Evolutionary conservation across 2,888 invertebrate species (phyloP), one percentile per base, ranked within the genome.

Genomic region (Phoenoteleia sp.): DNA sequence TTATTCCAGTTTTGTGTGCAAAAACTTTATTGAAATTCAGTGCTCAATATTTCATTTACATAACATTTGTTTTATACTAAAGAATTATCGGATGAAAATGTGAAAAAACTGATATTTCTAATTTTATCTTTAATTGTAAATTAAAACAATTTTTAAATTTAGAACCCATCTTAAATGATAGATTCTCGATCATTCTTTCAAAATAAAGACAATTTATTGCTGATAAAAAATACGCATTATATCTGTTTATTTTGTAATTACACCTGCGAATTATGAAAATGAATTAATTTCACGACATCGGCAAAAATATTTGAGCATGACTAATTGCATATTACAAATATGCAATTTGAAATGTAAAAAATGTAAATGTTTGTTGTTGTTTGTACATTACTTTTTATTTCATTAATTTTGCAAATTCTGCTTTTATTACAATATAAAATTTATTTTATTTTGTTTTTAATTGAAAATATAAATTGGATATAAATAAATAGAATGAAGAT

Each of bases 21-120:
- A 81, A 81, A 75, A 81, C 15, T 67, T 25, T 29, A 52, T 69
- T 75, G 47, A 81, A 75, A 81, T 75, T 81, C 75, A 62, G 54
- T 58, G 52, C 69, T 56, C 21, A 39, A 69, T 69, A 69, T 67
- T 39, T 62, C 67, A 49, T 75, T 74, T 75, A 47, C 75, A 62
- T 81, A 62, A 69, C 75, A 75, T 81, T 81, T 81, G 54, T 69
- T 75, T 75, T 81, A 47, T 69, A 74, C 23, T n/a, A 60, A 81
- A 74, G n/a, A n/a, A n/a, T 81, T 67, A 58, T 80, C 72, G 39
- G 17, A 47, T 60, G 36, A 45, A 56, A 60, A 52, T 49, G 33
- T 19, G 23, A 58, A 3, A 29, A 67, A 66, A 56, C n/a, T 66
- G 13, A 13, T 33, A n/a, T 45, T 7, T 27, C 15, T 25, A 54